phyloP scores from a whole-genome alignment of 2,888 invertebrate genomes.

The Meghimatium bilineatum region DNA sequence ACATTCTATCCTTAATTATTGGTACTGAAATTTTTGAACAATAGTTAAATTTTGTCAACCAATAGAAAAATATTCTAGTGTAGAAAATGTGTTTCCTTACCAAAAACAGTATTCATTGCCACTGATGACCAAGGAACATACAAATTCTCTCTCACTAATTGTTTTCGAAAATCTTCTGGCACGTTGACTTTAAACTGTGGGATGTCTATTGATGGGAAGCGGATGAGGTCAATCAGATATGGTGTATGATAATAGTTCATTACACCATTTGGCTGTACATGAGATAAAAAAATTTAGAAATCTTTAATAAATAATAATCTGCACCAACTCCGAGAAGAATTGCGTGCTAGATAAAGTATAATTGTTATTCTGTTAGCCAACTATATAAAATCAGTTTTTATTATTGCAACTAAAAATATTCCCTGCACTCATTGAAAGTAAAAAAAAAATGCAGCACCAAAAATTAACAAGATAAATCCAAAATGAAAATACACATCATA shows the following conservation, averaged over 20 bases:
- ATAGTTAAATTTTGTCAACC: neutral
- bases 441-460: too few relatives aligned
- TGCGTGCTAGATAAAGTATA: too few relatives aligned
- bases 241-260: slow-evolving; percentile 95
- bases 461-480: too few relatives aligned
- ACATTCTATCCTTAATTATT: too few relatives aligned
- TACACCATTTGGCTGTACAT: slow-evolving; percentile 84
- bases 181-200: slow-evolving; percentile 97
- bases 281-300: neutral
- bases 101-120: slow-evolving; percentile 80
- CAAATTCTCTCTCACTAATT: slow-evolving; percentile 92
- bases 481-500: too few relatives aligned
- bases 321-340: too few relatives aligned
- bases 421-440: too few relatives aligned
- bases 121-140: slow-evolving; percentile 95
- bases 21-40: neutral
- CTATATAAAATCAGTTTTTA: too few relatives aligned
- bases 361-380: too few relatives aligned
- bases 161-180: slow-evolving; percentile 92
- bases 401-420: too few relatives aligned
- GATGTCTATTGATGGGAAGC: slow-evolving; percentile 85
- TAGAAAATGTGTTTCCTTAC: slow-evolving; percentile 68
- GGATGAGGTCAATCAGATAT: slow-evolving; percentile 92
- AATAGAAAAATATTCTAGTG: neutral
- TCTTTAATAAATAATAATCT: too few relatives aligned